Percentiles rank a stretch among this genome's conserved stretches.
Evolutionary conservation across 2,797 vertebrate species (phyloP).

Genomic region (Tenualosa ilisha): DNA sequence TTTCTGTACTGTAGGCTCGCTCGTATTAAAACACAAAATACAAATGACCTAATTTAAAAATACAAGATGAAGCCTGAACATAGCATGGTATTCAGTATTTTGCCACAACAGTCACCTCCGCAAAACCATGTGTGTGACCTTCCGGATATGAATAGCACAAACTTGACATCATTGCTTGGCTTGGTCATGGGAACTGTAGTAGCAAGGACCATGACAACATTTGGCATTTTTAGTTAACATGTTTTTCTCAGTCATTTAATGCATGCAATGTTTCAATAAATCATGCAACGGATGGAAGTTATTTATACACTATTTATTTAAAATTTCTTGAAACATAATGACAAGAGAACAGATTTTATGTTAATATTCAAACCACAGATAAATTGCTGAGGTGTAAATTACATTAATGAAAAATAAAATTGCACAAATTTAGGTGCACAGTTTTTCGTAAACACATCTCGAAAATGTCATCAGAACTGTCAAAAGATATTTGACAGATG

Average conservation of each 20-base stretch:
- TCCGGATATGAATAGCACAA: conserved; percentile 47
- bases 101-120: neutral
- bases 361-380: neutral
- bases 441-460: neutral
- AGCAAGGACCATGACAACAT: neutral
- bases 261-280: neutral
- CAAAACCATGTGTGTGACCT: conserved; percentile 68
- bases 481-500: conserved; percentile 10
- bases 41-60: neutral
- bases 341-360: neutral
- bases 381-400: neutral
- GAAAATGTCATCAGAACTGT: neutral
- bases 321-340: neutral
- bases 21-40: neutral
- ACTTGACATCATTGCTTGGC: neutral
- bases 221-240: neutral
- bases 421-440: no score
- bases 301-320: neutral
- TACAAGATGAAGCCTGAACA: neutral
- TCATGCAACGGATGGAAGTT: neutral
- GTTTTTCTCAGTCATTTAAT: neutral
- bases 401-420: neutral
- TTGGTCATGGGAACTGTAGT: conserved; percentile 67
- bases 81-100: neutral
- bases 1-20: neutral